A percentile compares a stretch with the other conserved stretches of the same genome.
phyloP scores from a whole-genome alignment of 2,113 vertebrate species.

The Brachypteracias leptosomus region DNA sequence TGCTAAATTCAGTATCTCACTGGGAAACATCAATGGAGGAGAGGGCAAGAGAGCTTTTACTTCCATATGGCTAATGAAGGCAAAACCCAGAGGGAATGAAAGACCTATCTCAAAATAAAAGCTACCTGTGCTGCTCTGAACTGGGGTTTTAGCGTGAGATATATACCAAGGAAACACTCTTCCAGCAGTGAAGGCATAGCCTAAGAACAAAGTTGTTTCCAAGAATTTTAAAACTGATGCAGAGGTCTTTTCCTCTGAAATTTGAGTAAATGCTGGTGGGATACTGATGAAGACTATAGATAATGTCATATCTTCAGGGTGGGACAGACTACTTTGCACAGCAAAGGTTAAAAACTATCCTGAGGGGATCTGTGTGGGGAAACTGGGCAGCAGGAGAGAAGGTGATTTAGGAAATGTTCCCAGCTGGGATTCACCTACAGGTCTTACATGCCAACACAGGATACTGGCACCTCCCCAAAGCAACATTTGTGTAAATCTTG shows the following conservation, averaged over 20 bases:
- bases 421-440: background rate
- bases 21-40: background rate
- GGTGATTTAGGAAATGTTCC: background rate
- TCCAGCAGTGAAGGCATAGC: background rate
- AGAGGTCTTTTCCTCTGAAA: background rate
- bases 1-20: conserved; percentile 30
- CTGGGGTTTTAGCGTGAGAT: background rate
- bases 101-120: background rate
- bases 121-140: background rate
- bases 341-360: background rate
- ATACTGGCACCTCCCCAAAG: background rate
- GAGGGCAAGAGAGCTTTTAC: background rate
- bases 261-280: background rate
- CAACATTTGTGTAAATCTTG: background rate
- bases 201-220: background rate
- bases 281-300: background rate
- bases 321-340: background rate
- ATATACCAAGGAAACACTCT: background rate
- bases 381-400: background rate
- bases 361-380: background rate
- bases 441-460: background rate
- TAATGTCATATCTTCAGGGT: background rate
- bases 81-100: background rate
- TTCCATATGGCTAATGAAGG: background rate
- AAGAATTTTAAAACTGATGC: background rate